Evolutionary conservation across 2,113 vertebrate genomes (phyloP).

Genomic region (Fukomys damarensis): DNA sequence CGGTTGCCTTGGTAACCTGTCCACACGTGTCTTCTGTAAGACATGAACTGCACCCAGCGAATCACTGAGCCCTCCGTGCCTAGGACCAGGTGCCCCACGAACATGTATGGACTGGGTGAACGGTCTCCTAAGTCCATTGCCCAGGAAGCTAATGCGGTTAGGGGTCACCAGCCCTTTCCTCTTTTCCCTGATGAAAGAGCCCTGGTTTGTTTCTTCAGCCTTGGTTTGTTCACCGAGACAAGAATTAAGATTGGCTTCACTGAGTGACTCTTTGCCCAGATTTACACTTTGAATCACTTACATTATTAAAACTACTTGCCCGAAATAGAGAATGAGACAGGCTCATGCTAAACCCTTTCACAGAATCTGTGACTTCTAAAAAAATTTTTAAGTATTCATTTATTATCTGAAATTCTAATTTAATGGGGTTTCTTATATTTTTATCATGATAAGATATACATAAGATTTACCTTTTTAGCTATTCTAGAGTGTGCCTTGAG

Average conservation of each 20-base stretch:
- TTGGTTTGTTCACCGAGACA: no score
- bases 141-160: background rate
- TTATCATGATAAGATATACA: background rate
- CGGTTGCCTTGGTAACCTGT: background rate
- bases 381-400: background rate
- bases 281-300: background rate
- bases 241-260: background rate
- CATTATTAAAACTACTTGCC: background rate
- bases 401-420: background rate
- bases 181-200: background rate
- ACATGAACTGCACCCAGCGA: background rate
- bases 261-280: background rate
- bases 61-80: background rate
- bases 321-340: background rate
- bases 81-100: background rate
- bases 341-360: background rate
- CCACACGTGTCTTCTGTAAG: background rate
- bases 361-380: background rate
- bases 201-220: background rate
- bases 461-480: background rate
- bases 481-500: background rate
- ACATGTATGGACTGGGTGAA: no score
- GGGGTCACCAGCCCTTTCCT: background rate
- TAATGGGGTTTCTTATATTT: background rate
- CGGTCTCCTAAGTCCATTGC: no score